Percentiles rank a stretch among this genome's conserved stretches.
Evolutionary conservation across 2,797 vertebrate genomes (phyloP).

Genomic region (Diglossa cyanea): DNA sequence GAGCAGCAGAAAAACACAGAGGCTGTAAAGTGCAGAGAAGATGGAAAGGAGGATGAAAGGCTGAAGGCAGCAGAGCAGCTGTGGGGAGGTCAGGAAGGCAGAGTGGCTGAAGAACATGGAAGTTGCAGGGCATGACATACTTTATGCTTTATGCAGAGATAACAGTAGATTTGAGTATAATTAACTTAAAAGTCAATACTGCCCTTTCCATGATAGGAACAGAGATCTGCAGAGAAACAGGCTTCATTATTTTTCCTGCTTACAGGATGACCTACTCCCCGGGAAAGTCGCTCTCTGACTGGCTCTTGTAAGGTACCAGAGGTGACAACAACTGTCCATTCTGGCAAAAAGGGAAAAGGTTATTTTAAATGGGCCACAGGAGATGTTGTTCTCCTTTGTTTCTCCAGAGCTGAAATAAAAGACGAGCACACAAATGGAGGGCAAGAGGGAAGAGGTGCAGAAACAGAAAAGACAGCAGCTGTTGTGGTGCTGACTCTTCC

Average conservation of each 20-base stretch:
- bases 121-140: background rate
- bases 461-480: background rate
- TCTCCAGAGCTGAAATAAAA: background rate
- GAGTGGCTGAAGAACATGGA: background rate
- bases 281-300: background rate
- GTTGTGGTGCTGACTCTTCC: slow-evolving; percentile 28
- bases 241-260: slow-evolving; percentile 42
- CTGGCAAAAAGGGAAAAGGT: slow-evolving; percentile 46
- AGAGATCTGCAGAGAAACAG: slow-evolving; percentile 31
- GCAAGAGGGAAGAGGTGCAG: background rate
- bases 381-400: slow-evolving; percentile 39
- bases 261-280: background rate
- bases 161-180: slow-evolving; percentile 28
- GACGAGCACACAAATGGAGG: background rate
- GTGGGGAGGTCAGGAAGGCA: background rate
- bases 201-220: slow-evolving; percentile 48
- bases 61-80: background rate
- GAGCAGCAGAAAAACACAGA: background rate
- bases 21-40: background rate
- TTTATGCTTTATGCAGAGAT: slow-evolving; percentile 21
- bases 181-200: slow-evolving; percentile 60
- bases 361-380: slow-evolving; percentile 4
- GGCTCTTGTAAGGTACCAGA: background rate
- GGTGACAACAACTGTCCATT: slow-evolving; percentile 35
- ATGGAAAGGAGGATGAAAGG: background rate